Evolutionary conservation across 2,888 invertebrate genomes (phyloP), one percentile per base, ranked within the genome.

Genomic region (Callyntrura sp.): DNA sequence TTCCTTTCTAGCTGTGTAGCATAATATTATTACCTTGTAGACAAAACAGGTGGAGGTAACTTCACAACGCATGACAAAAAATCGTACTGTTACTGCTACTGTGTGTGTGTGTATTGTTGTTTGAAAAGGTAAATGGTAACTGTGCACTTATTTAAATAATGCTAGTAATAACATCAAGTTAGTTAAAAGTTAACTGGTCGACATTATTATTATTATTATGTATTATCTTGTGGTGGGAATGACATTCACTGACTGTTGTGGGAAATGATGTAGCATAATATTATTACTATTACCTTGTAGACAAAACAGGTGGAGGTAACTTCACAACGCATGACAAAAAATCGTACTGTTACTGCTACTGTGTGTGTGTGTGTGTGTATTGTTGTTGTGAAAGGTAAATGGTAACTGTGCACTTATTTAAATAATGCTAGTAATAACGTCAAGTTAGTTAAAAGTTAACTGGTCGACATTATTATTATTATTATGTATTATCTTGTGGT

Each of bases 211-310:
- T 25, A 51, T 28, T 12, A 55, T 25, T 28, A 17, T 23, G 45
- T 35, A 35, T 68, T 68, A 48, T 83, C 65, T 1, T 43, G 70
- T 85, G 85, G 70, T 85, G 85, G 73, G 57, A 85, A 73, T 85
- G 28, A 35, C 35, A 28, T n/a, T 68, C 2, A 14, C 11, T 23
- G 6, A 17, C 20, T 20, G 57, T 65, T 65, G 76, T 85, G 85
- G 85, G 85, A 85, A 85, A 84, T 55, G 84, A 84, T 35, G 20
- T 20, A 20, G 9, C 51, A n/a, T 5, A n/a, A n/a, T n/a, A n/a
- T n/a, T n/a, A n/a, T n/a, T n/a, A n/a, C n/a, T n/a, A n/a, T n/a
- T n/a, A n/a, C n/a, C n/a, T n/a, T n/a, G n/a, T n/a, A 51, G n/a
- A 51, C 51, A 62, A 25, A n/a, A 20, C 20, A 35, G 6, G 35